Percentiles rank a stretch among this genome's conserved stretches.
phyloP scores from a whole-genome alignment of 2,797 vertebrate species.

The Cyprinodon diabolis region DNA sequence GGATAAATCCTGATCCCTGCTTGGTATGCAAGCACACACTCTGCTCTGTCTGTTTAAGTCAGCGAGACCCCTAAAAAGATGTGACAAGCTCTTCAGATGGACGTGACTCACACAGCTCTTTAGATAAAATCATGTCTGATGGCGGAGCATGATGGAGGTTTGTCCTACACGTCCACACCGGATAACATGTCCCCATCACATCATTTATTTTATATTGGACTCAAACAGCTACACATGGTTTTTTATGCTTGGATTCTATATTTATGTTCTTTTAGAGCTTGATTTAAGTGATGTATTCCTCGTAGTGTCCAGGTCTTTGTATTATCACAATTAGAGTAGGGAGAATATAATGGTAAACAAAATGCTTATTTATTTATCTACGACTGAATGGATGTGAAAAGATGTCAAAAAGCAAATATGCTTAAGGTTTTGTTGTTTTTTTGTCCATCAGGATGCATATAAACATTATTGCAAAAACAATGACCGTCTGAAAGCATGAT shows the following conservation, averaged over 20 bases:
- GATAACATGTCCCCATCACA: constrained; percentile 7
- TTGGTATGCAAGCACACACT: constrained; percentile 15
- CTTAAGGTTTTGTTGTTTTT: too few species aligned
- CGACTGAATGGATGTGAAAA: not conserved
- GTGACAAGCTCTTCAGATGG: constrained; percentile 21
- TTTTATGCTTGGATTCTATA: not conserved
- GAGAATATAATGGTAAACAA: not conserved
- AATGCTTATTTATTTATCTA: not conserved
- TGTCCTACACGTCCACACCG: constrained; percentile 7
- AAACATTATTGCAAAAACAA: too few species aligned
- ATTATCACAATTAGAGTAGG: not conserved
- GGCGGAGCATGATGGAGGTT: constrained; percentile 10
- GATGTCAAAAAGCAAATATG: not conserved
- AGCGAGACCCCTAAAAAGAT: constrained; percentile 16
- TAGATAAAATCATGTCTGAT: constrained; percentile 31
- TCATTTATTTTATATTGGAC: not conserved
- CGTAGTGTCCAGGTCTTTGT: not conserved
- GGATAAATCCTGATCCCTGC: constrained; percentile 11
- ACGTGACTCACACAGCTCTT: constrained; percentile 19
- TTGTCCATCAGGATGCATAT: too few species aligned
- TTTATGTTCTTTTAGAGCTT: not conserved
- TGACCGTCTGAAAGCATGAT: too few species aligned
- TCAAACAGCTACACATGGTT: not conserved
- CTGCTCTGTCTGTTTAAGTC: constrained; percentile 17
- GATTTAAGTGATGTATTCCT: not conserved